Evolutionary conservation across 2,888 invertebrate genomes (phyloP).

Genomic region (Aricia artaxerxes): DNA sequence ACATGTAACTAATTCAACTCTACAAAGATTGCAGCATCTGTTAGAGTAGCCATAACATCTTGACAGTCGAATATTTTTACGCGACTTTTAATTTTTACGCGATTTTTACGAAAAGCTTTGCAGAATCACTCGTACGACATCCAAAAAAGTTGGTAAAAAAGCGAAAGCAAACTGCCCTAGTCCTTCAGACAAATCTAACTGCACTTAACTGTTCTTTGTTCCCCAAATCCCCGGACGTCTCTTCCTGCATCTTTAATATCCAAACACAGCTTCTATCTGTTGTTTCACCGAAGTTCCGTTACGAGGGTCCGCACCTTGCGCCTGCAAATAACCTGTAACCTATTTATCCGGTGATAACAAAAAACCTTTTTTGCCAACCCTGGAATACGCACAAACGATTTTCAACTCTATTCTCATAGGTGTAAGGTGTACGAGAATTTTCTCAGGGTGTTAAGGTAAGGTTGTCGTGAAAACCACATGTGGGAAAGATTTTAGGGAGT

Average conservation of each 20-base stretch:
- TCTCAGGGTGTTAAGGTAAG: constrained; percentile 28
- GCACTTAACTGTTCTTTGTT: constrained; percentile 3
- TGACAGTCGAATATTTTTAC: too few relatives aligned
- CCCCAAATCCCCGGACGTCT: constrained; percentile 22
- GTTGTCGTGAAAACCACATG: constrained; percentile 54
- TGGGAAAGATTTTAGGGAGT: constrained; percentile 67
- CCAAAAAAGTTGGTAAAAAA: background rate
- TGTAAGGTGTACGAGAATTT: constrained; percentile 36
- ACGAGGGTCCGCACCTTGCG: constrained; percentile 72
- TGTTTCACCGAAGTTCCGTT: constrained; percentile 71
- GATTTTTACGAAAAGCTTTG: too few relatives aligned
- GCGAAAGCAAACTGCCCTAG: background rate
- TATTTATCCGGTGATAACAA: constrained; percentile 68
- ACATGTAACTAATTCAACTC: too few relatives aligned
- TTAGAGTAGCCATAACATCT: too few relatives aligned
- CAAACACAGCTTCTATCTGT: constrained; percentile 66
- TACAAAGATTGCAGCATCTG: too few relatives aligned
- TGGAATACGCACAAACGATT: constrained; percentile 33
- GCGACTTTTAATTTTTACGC: too few relatives aligned
- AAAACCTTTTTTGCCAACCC: constrained; percentile 48
- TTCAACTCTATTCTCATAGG: constrained; percentile 31
- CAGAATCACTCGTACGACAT: background rate
- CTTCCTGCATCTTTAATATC: constrained; percentile 38
- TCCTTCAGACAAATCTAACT: background rate
- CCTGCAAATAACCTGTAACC: constrained; percentile 78